Evolutionary conservation across 2,888 invertebrate species (phyloP), one percentile per base, ranked within the genome.

Genomic region (Lacanobia oleracea): DNA sequence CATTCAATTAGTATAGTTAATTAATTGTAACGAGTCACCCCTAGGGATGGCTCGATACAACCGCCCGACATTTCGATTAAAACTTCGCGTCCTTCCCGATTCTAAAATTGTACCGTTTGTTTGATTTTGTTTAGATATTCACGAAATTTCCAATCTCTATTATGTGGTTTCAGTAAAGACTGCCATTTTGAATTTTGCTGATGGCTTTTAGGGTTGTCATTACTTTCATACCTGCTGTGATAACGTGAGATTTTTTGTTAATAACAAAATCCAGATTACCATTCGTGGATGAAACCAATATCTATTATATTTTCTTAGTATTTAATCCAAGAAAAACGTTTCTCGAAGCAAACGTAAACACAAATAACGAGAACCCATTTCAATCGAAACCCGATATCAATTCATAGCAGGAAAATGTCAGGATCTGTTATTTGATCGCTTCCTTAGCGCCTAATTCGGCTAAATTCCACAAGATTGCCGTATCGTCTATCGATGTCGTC

Each of bases 1-100:
- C 88, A 89, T 91, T 91, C 88, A 91, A 91, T 92, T 91, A 91
- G 88, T 88, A 84, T 88, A 85, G 89, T 91, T 88, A 91, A 92
- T 92, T 91, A 88, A 90, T 89, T 89, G 91, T 88, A 89, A 88
- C 88, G 85, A 77, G 79, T 72, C 82, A 70, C 78, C 88, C 89
- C 84, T 74, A 75, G 85, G 88, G 89, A 83, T 83, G 78, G 78
- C 67, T 73, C 82, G 79, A 77, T 81, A 83, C 84, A 75, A 70
- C 72, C 80, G 79, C 81, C 73, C 87, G 88, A 88, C 87, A 77
- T 90, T 92, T 92, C 90, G 87, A 92, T 92, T 92, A 90, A 90
- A 91, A 91, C 88, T 91, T 91, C 76, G 73, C 78, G 86, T 87
- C 86, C 80, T 82, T 81, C 77, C 64, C 72, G 63, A 72, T 79